A percentile compares a stretch with the other conserved stretches of the same genome.
These are phyloP conservation scores for Heloderma charlesbogerti DNA, from an alignment of 2,113 vertebrate genomes.

Conservation along the genomic window DNA sequence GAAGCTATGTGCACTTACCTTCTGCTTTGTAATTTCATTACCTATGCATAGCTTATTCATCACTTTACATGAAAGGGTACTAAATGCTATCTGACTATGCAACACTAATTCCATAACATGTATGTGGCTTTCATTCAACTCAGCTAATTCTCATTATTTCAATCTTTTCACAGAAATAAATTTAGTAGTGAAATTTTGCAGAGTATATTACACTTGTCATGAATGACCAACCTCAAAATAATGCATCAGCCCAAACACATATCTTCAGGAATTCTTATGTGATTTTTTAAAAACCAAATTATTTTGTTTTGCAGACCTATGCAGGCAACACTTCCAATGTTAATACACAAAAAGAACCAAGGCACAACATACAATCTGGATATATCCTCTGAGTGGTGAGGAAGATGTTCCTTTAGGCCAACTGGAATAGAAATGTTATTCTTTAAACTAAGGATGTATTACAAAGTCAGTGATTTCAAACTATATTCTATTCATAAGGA, in stretches of 20 bases:
- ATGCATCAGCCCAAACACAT: too few species aligned
- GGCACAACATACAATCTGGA: conserved; percentile 33
- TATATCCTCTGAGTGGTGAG: conserved; percentile 44
- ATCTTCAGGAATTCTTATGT: background rate
- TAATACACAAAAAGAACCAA: conserved; percentile 7
- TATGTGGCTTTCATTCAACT: background rate
- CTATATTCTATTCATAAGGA: background rate
- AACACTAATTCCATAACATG: background rate
- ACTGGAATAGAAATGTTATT: conserved; percentile 47
- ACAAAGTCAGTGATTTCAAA: background rate
- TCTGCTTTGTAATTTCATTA: background rate
- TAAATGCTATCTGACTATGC: background rate
- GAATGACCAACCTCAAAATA: background rate
- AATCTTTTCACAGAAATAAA: background rate
- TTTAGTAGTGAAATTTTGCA: background rate
- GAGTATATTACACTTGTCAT: background rate
- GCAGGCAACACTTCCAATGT: background rate
- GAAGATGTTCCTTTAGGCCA: conserved; percentile 40
- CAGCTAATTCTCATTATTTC: background rate
- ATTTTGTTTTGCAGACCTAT: background rate
- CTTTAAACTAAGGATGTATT: conserved; percentile 25
- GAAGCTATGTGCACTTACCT: background rate
- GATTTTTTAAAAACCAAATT: background rate
- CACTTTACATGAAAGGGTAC: background rate
- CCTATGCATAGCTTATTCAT: background rate